Conservation (phyloP, 2,888 invertebrate genomes). For the Pardosa pseudoannulata region DNA sequence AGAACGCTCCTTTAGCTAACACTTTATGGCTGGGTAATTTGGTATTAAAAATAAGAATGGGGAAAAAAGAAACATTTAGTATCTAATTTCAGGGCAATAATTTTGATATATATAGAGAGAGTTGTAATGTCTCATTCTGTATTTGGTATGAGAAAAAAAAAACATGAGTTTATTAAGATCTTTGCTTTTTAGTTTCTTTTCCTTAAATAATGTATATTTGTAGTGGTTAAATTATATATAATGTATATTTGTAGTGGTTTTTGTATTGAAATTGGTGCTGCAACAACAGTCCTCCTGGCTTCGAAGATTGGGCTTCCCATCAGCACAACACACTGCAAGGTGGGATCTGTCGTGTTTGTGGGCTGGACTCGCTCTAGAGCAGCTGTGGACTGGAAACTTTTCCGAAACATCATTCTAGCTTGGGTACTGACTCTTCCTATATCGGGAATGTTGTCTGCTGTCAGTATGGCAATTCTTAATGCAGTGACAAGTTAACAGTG, state of each 20-base stretch:
- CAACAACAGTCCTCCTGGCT: slow-evolving; percentile 95
- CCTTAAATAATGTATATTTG: too few relatives aligned
- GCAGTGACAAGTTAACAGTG: slow-evolving; percentile 52
- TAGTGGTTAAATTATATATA: too few relatives aligned
- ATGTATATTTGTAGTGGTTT: slow-evolving; percentile 91
- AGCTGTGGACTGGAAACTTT: slow-evolving; percentile 86
- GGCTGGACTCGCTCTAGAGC: slow-evolving; percentile 77
- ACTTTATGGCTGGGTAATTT: too few relatives aligned
- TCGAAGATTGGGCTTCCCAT: slow-evolving; percentile 98
- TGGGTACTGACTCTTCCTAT: slow-evolving; percentile 98
- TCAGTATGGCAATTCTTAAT: slow-evolving; percentile 58
- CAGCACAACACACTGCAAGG: slow-evolving; percentile 99
- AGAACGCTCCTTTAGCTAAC: too few relatives aligned
- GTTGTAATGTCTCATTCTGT: too few relatives aligned
- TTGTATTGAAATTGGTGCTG: slow-evolving; percentile 96
- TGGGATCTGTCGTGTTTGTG: slow-evolving; percentile 98
- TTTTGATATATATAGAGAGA: too few relatives aligned
- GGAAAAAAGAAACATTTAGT: too few relatives aligned
- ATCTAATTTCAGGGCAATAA: too few relatives aligned
- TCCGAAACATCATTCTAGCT: slow-evolving; percentile 95
- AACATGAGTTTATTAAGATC: too few relatives aligned
- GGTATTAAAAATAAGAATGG: too few relatives aligned
- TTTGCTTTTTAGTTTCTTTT: too few relatives aligned
- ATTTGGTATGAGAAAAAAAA: too few relatives aligned
- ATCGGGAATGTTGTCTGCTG: slow-evolving; percentile 80